Base-by-base conservation (phyloP, 2,797 vertebrate genomes). In the Tapera naevia region DNA sequence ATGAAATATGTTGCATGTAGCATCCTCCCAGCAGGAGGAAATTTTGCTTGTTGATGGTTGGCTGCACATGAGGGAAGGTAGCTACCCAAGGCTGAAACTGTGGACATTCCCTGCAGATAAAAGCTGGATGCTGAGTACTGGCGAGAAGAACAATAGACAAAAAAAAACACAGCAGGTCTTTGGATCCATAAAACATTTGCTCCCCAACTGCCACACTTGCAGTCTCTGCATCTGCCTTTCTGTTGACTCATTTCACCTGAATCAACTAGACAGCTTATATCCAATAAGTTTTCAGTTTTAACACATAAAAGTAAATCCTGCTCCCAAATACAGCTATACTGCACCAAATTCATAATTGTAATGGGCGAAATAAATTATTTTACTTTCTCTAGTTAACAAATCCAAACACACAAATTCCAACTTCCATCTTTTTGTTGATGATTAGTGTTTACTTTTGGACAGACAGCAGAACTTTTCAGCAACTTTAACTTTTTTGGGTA, bases 191-290 rank as follows among this genome's bases (percentile, higher is more conserved):
- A 95, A 97, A 85, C 51, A 67, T 96, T 93, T 97, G 96, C 93
- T 97, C 76, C 96, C 92, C 91, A 95, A 70, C 84, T 96, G 97
- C 97, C 96, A 95, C 70, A 53, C 80, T 86, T 79, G 39, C 96
- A 95, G 80, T 92, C 88, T 94, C 88, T 92, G 95, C 97, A 97
- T 96, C 97, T 98, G 97, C 86, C 18, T 3, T 43, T 33, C 85
- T 91, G 86, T 97, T 97, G 96, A 97, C 83, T 97, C 89, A 79
- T 93, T 97, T 97, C 94, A 97, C 97, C 97, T 96, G 94, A 95
- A 95, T 93, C 96, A 95, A 81, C 39, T 35, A 94, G 87, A 80
- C 83, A 91, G 80, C 62, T 95, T 92, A 16, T 75, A 81, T 94
- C 84, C 96, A 89, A 93, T 57, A 84, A 82, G 56, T 58, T 80